phyloP scores from a whole-genome alignment of 2,113 vertebrate species.

The Heptranchias perlo region DNA sequence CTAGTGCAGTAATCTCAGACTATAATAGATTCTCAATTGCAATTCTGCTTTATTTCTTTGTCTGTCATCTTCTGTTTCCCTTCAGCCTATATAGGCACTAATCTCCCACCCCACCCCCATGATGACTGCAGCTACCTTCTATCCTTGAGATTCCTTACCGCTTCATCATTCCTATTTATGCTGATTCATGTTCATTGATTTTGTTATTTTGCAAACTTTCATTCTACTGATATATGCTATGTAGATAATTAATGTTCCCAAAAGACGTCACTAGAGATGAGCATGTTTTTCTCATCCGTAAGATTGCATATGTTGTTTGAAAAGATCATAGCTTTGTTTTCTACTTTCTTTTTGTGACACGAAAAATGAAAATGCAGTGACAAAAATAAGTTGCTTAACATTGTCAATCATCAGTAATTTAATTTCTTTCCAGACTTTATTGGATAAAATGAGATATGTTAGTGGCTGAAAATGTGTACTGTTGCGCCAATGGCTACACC shows the following conservation, averaged over 20 bases:
- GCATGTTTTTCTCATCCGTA: neutral
- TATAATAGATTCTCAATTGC: neutral
- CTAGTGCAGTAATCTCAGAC: neutral
- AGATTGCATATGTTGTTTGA: neutral
- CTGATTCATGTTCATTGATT: conserved; percentile 14
- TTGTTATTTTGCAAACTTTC: neutral
- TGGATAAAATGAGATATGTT: conserved; percentile 2
- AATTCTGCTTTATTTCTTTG: neutral
- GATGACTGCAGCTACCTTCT: neutral
- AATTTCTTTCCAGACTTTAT: neutral
- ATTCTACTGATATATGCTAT: neutral
- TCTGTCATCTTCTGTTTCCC: neutral
- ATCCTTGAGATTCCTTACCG: neutral
- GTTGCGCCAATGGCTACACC: neutral
- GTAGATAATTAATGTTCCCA: neutral
- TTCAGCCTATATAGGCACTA: neutral
- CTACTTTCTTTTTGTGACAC: neutral
- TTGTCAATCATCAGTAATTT: conserved; percentile 11
- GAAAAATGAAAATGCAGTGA: neutral
- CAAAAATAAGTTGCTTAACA: neutral
- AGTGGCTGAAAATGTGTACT: neutral
- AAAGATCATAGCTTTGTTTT: conserved; percentile 9
- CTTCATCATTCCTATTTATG: neutral
- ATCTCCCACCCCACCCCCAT: neutral
- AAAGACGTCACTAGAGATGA: neutral